Base-by-base conservation (phyloP, 2,888 invertebrate species). In the Oscheius sp. region DNA sequence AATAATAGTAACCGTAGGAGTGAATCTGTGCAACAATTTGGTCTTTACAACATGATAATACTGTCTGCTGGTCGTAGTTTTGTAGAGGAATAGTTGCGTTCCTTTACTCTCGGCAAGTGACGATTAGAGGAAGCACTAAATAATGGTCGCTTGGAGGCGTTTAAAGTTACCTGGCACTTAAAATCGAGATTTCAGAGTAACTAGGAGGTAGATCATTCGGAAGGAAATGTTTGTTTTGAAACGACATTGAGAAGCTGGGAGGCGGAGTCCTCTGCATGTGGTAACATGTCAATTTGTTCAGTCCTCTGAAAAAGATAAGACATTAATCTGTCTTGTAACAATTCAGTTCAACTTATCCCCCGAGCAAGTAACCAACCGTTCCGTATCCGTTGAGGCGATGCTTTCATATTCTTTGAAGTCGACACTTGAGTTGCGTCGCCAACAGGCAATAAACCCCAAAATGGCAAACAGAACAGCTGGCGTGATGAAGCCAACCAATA, bases 381-480 rank as follows among this genome's bases (percentile, higher is more conserved):
- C 68, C 2, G 42, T 55, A 7, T 68, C 68, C 10, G 37, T 55
- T 1, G 68, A 68, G 10, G 13, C 68, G 42, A 68, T 68, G n/a
- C 53, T 68, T 68, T 68, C 68, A 35, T 68, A 68, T 55, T 68
- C 68, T 35, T 68, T 68, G 42, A 68, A 68, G 42, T 68, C 68
- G 29, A 68, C 68, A 55, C 55, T 68, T 29, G 68, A 33, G 68
- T 55, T 68, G 9, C 68, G 68, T 33, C 55, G 53, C 68, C 68
- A 68, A 42, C 68, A 68, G 33, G 68, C 68, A 68, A 68, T 68
- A 68, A 68, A 68, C 21, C 68, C 68, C 13, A 68, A 42, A 21
- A 68, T 68, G 37, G 68, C 68, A 37, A 68, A 68, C 1, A 68
- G 55, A 37, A 68, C 68, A 35, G 68, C 68, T 2, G 68, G 68